Evolutionary conservation across 2,888 invertebrate species (phyloP), one percentile per base, ranked within the genome.

Genomic region (Microplitis deprimator): DNA sequence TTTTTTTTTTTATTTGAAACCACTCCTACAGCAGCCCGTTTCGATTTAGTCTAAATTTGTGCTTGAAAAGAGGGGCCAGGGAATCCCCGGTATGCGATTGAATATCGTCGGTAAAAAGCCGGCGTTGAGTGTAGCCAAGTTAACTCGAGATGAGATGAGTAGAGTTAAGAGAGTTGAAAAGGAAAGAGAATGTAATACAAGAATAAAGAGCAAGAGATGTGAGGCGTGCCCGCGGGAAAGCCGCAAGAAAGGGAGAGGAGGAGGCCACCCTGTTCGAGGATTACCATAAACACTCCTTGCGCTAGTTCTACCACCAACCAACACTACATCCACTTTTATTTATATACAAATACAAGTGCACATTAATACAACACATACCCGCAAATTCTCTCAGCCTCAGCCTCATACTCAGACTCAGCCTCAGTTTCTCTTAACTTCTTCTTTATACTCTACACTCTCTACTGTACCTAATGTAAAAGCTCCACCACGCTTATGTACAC

Each of bases 271-370:
- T 86, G 86, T 76, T 83, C 77, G 82, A 65, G 81, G 81, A 86
- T 86, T 86, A 86, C 84, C 85, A 86, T 86, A 86, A 86, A 86
- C 86, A 85, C 84, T 84, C 82, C 68, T 73, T 68, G 68, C 62
- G 74, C 67, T 69, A 74, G 81, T 81, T 80, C 82, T 80, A 77
- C 80, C 79, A 77, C 80, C 74, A 82, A 29, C 68, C 68, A 50
- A 41, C 38, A 41, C 29, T 68, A 50, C 76, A 38, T 68, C 41
- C 38, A 29, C 77, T 39, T 40, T 41, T 70, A 65, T 71, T 69
- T 68, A 41, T 73, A 60, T 67, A 60, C 50, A 75, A 65, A 77
- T 69, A 62, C 70, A 39, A 29, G 29, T 40, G 29, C 60, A 16
- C 65, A 76, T 62, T 17, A 16, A 16, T 13, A 7, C 7, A 16